Evolutionary conservation across 2,888 invertebrate genomes (phyloP).

Genomic region (Pterostichus madidus): DNA sequence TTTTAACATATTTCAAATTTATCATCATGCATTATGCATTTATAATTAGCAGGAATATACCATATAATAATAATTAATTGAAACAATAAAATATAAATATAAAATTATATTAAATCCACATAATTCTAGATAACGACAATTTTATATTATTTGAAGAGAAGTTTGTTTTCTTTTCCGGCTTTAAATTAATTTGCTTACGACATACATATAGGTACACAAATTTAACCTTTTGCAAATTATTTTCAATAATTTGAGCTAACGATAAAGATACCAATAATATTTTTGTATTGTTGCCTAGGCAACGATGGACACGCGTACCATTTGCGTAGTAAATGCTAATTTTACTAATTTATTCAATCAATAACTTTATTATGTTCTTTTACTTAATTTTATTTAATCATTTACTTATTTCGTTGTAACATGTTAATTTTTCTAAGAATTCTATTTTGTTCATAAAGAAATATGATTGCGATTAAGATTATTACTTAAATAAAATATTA

Average conservation of each 20-base stretch:
- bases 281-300: constrained; percentile 23
- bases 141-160: too few relatives aligned
- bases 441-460: too few relatives aligned
- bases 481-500: too few relatives aligned
- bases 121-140: too few relatives aligned
- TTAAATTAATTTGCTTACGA: too few relatives aligned
- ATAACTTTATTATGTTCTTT: neutral
- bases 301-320: neutral
- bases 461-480: too few relatives aligned
- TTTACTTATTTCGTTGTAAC: neutral
- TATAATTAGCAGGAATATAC: neutral
- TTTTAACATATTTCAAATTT: constrained; percentile 24
- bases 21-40: neutral
- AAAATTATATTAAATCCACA: too few relatives aligned
- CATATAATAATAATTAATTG: neutral
- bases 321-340: neutral
- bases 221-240: neutral
- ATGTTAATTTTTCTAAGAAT: too few relatives aligned
- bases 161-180: too few relatives aligned
- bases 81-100: too few relatives aligned
- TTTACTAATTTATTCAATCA: neutral
- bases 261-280: neutral
- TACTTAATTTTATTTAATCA: neutral
- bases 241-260: neutral
- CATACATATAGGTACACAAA: too few relatives aligned